These are phyloP conservation scores for Romanomermis culicivorax DNA, from an alignment of 2,888 invertebrate genomes.

Conservation along the genomic window DNA sequence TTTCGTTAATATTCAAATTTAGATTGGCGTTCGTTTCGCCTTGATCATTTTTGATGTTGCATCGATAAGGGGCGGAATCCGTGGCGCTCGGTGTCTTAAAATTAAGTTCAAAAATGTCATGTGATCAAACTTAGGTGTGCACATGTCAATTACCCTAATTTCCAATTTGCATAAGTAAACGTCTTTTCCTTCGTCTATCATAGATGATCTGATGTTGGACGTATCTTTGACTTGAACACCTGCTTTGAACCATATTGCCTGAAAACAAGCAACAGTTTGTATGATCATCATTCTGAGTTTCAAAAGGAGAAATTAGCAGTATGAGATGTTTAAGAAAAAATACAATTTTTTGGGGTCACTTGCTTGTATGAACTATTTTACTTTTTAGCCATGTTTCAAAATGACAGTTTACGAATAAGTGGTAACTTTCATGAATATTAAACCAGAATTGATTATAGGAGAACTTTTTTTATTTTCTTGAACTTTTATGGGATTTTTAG, in stretches of 20 bases:
- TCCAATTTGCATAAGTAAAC: slow-evolving; percentile 26
- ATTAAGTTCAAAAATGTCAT: slow-evolving; percentile 9
- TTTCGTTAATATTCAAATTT: slow-evolving; percentile 67
- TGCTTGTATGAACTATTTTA: no score
- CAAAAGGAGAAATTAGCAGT: no score
- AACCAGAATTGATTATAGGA: no score
- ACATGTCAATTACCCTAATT: slow-evolving; percentile 22
- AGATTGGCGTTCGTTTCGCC: slow-evolving; percentile 93
- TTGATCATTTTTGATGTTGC: slow-evolving; percentile 80
- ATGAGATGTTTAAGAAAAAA: no score
- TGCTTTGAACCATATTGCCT: slow-evolving; percentile 16
- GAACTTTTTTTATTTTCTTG: no score
- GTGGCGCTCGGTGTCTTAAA: slow-evolving; percentile 68
- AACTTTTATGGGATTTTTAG: no score
- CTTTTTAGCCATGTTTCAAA: no score
- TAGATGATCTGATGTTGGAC: slow-evolving; percentile 23
- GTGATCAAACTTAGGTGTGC: slow-evolving; percentile 1
- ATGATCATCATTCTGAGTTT: no score
- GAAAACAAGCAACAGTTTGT: no score
- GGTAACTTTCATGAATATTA: no score
- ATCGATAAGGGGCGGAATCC: slow-evolving; percentile 92
- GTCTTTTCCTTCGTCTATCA: slow-evolving; percentile 25
- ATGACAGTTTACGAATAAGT: no score
- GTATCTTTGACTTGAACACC: slow-evolving; percentile 22
- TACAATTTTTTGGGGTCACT: no score